A percentile compares a stretch with the other conserved stretches of the same genome.
phyloP scores from a whole-genome alignment of 2,888 invertebrate genomes.

The Dynastes maya region DNA sequence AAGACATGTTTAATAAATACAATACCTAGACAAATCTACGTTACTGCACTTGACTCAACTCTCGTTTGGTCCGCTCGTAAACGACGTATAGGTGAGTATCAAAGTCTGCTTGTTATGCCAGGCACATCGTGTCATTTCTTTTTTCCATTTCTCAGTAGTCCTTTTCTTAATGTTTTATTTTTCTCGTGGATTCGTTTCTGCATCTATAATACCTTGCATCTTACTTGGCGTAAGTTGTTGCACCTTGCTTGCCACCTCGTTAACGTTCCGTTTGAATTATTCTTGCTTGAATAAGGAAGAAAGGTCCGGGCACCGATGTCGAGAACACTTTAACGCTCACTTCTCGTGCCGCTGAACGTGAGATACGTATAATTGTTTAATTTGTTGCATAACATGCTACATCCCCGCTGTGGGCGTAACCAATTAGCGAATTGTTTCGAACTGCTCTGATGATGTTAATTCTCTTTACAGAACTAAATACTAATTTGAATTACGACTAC shows the following conservation, averaged over 20 bases:
- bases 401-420: conserved; percentile 2
- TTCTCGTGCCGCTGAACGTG: conserved; percentile 23
- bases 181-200: conserved; percentile 23
- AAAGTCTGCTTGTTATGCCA: conserved; percentile 17
- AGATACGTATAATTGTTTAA: conserved; percentile 32
- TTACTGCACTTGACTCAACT: conserved; percentile 27
- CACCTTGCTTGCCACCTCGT: conserved; percentile 13
- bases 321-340: neutral
- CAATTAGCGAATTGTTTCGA: conserved; percentile 22
- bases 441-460: conserved; percentile 24
- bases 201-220: conserved; percentile 28
- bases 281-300: conserved; percentile 7
- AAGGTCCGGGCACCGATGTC: neutral
- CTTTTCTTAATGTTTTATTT: conserved; percentile 26
- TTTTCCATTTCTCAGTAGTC: conserved; percentile 22
- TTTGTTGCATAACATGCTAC: conserved; percentile 24
- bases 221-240: conserved; percentile 16
- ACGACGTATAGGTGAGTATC: conserved; percentile 29
- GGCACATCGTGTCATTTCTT: conserved; percentile 16
- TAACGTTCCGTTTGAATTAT: conserved; percentile 25
- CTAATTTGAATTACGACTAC: neutral
- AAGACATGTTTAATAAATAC: conserved; percentile 40
- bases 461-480: conserved; percentile 18
- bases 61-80: conserved; percentile 10
- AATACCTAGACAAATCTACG: conserved; percentile 32